Conservation (phyloP, 2,113 vertebrate species). For the Coturnix japonica region DNA sequence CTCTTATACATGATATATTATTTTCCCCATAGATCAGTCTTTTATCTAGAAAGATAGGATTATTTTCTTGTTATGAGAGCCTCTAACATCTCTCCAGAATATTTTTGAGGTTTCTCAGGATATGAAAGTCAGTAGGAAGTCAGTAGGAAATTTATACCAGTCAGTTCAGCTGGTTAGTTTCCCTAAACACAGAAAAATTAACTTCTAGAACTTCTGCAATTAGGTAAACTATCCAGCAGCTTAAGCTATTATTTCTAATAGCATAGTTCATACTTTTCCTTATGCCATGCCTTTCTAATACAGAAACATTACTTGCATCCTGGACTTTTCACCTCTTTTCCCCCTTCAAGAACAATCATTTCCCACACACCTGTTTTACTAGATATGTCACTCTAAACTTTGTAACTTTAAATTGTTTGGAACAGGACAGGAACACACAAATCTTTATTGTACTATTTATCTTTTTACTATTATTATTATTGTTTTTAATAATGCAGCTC, state of each 20-base stretch:
- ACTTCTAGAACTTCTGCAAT: background rate
- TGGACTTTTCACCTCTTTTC: background rate
- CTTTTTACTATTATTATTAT: background rate
- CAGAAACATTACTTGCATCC: background rate
- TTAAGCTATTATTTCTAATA: background rate
- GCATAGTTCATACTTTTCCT: background rate
- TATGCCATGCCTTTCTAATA: background rate
- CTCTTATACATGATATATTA: background rate
- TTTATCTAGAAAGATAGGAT: background rate
- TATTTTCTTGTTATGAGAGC: background rate
- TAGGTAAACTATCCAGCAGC: background rate
- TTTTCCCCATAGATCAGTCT: accelerated
- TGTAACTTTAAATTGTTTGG: background rate
- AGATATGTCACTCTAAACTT: background rate
- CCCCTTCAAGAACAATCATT: background rate
- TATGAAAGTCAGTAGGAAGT: background rate
- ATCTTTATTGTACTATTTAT: background rate
- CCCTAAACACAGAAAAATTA: background rate
- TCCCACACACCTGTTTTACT: background rate
- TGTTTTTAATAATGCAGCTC: background rate
- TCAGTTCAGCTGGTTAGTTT: background rate
- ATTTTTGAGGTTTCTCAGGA: background rate
- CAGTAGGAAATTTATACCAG: background rate
- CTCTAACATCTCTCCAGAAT: background rate
- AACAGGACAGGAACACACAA: background rate